Base-by-base conservation (phyloP, 2,797 vertebrate species). In the Ptychadena robeensis region DNA sequence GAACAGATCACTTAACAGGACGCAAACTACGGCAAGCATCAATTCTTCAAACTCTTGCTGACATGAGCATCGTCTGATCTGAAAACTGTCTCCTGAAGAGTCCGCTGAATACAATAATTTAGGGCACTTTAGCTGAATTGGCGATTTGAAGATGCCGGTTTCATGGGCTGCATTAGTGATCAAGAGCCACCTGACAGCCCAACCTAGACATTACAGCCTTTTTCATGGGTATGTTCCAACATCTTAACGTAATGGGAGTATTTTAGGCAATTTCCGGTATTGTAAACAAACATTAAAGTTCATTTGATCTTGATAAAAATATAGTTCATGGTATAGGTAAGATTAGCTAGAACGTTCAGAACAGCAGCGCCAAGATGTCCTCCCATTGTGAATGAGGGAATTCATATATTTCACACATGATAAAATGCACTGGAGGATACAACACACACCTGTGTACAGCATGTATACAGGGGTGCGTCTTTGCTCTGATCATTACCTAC, bases 51-150 rank as follows among this genome's bases (percentile, higher is more conserved):
- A 44, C 40, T 38, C 25, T 27, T 18, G 48, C 14, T 44, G 35
- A 82, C 66, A 65, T 6, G 35, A 35, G 57, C 34, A 37, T 18
- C 32, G 31, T 14, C 35, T 31, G 11, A 75, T 14, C 40, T 18
- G 14, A 53, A 12, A 10, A n/a, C 37, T 57, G 12, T 27, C 35
- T 73, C 66, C 40, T 38, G 65, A 53, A 81, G 37, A 72, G 53
- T 28, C 35, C 30, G 66, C 67, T 71, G 30, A 80, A 80, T 27
- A 80, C 63, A 73, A 48, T 66, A 27, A 44, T 81, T 66, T 73
- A n/a, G 69, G 63, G 38, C 70, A 80, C 69, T 64, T 80, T 80
- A 72, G 68, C 61, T 64, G 25, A 80, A 80, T 34, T 61, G 68
- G 48, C 57, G 10, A 27, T 65, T 72, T 69, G 66, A 80, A 80